A percentile compares a stretch with the other conserved stretches of the same genome.
These are phyloP conservation scores for Gadus chalcogrammus DNA, from an alignment of 2,113 vertebrate species.

Conservation along the genomic window DNA sequence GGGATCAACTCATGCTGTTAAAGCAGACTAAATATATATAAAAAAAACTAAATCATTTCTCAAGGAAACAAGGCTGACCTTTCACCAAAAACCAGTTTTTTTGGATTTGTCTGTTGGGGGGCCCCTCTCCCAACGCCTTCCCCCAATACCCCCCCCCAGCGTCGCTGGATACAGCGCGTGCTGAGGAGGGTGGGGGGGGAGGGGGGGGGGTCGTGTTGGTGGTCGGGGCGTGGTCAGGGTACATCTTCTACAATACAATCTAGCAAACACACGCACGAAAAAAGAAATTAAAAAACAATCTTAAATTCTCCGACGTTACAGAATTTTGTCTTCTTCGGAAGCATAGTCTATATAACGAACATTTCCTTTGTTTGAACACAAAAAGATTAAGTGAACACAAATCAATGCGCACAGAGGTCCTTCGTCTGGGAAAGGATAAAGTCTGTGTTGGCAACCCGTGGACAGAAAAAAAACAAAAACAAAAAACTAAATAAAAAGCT, in stretches of 20 bases:
- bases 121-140: conserved; percentile 30
- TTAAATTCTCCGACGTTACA: conserved; percentile 63
- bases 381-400: conserved; percentile 75
- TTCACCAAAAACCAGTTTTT: conserved; percentile 39
- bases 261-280: conserved; percentile 63
- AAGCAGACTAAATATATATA: conserved; percentile 8
- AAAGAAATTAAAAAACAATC: conserved; percentile 50
- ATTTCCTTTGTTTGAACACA: conserved; percentile 75
- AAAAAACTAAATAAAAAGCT: conserved; percentile 45
- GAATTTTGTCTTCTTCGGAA: conserved; percentile 70
- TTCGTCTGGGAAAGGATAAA: conserved; percentile 77
- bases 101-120: conserved; percentile 39
- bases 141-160: conserved; percentile 55
- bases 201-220: background rate
- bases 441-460: conserved; percentile 77
- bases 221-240: conserved; percentile 37
- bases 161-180: conserved; percentile 63
- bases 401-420: conserved; percentile 75
- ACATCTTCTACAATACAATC: conserved; percentile 71
- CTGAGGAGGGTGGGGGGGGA: conserved; percentile 27
- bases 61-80: conserved; percentile 55
- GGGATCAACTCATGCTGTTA: conserved; percentile 27
- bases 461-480: conserved; percentile 45
- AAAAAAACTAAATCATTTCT: conserved; percentile 12
- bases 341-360: conserved; percentile 70